Percentiles rank a stretch among this genome's conserved stretches.
These are phyloP conservation scores for Apis cerana DNA, from an alignment of 1,140 invertebrate species.

Conservation along the genomic window DNA sequence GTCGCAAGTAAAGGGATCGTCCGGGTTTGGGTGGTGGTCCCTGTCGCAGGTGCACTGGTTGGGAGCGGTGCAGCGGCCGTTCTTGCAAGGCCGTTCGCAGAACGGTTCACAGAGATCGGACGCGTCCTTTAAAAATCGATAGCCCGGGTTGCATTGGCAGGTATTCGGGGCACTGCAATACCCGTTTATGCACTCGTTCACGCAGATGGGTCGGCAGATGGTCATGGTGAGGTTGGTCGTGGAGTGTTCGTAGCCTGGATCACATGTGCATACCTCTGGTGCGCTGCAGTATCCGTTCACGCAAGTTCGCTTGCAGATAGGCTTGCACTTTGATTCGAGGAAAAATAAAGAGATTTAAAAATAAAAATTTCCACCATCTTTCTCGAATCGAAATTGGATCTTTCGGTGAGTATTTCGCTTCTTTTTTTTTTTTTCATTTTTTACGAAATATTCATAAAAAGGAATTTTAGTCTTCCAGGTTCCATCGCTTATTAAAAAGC, in stretches of 20 bases:
- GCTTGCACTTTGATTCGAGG: background rate
- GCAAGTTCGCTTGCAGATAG: background rate
- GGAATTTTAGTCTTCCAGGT: too few species aligned
- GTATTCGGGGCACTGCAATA: background rate
- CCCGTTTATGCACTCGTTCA: background rate
- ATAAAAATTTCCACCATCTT: background rate
- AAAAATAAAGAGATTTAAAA: background rate
- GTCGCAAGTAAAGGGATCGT: conserved; percentile 5
- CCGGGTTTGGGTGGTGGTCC: conserved; percentile 39
- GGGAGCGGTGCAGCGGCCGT: conserved; percentile 83
- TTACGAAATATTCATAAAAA: too few species aligned
- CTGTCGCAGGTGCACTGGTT: conserved; percentile 80
- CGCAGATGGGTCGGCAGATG: background rate
- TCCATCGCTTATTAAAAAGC: too few species aligned
- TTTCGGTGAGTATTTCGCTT: too few species aligned
- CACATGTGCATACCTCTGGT: background rate
- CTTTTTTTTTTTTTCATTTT: too few species aligned
- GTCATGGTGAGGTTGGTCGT: fast-evolving
- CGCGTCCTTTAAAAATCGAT: background rate
- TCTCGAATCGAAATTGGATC: too few species aligned
- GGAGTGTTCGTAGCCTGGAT: background rate
- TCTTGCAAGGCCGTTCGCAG: conserved; percentile 79
- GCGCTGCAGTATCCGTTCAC: background rate
- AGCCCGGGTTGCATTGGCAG: background rate
- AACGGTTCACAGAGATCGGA: conserved; percentile 73